Evolutionary conservation across 1,140 invertebrate genomes (phyloP).

Genomic region (Chlorops oryzae): DNA sequence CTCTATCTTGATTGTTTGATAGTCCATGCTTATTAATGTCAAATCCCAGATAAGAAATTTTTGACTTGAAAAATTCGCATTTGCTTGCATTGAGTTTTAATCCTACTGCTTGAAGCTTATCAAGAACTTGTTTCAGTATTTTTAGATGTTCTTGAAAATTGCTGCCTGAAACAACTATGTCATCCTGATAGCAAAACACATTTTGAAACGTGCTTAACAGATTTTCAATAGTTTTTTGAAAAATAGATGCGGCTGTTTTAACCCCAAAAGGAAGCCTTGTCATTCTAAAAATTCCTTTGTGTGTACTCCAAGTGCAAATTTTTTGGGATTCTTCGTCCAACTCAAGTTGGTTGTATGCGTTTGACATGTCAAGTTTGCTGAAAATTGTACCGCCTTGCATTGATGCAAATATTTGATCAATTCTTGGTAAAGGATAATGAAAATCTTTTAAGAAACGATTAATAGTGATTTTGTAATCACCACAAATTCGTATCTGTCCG

Average conservation of each 20-base stretch:
- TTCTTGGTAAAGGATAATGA: conserved; percentile 27
- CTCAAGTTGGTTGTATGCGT: conserved; percentile 27
- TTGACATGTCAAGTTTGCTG: conserved; percentile 28
- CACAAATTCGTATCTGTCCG: background rate
- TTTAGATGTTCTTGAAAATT: conserved; percentile 16
- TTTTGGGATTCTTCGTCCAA: conserved; percentile 24
- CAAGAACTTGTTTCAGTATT: conserved; percentile 19
- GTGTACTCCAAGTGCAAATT: conserved; percentile 29
- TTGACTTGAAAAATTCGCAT: conserved; percentile 35
- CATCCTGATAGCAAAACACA: conserved; percentile 26
- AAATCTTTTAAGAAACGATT: conserved; percentile 22
- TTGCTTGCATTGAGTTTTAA: conserved; percentile 27
- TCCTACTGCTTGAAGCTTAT: conserved; percentile 16
- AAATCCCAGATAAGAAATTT: conserved; percentile 40
- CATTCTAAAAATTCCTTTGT: conserved; percentile 32
- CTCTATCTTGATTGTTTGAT: conserved; percentile 24
- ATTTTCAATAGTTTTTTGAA: conserved; percentile 37
- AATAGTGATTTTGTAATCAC: conserved; percentile 6
- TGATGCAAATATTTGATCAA: conserved; percentile 31
- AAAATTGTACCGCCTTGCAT: conserved; percentile 25
- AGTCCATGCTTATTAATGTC: conserved; percentile 29
- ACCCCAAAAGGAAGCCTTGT: conserved; percentile 29
- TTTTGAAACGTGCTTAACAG: conserved; percentile 19
- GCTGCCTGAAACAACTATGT: conserved; percentile 27
- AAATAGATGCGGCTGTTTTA: conserved; percentile 32